These are phyloP conservation scores for Aphelenchoides bicaudatus DNA, from an alignment of 2,888 invertebrate genomes.

Conservation along the genomic window DNA sequence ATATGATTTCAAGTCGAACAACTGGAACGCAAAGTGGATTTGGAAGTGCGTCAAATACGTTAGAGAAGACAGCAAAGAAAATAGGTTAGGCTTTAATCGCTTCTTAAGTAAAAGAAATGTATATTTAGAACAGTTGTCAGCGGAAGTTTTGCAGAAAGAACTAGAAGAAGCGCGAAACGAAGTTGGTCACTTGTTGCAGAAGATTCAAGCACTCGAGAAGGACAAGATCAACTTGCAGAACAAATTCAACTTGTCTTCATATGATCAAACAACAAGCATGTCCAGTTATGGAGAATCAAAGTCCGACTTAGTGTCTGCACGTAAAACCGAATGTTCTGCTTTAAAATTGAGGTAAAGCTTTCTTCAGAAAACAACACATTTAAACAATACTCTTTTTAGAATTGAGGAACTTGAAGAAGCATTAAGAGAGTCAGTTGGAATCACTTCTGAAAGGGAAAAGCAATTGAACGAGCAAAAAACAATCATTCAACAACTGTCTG, in stretches of 20 bases:
- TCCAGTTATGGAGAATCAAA: neutral
- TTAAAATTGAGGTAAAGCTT: slow-evolving; percentile 25
- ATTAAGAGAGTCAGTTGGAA: slow-evolving; percentile 72
- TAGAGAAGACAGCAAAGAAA: slow-evolving; percentile 1
- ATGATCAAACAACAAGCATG: no score
- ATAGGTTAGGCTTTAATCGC: neutral
- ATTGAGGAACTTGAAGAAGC: slow-evolving; percentile 80
- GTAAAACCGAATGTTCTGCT: slow-evolving; percentile 16
- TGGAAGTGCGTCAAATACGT: no score
- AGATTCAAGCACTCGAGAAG: slow-evolving; percentile 62
- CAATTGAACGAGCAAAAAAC: slow-evolving; percentile 64
- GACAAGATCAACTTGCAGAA: slow-evolving; percentile 54
- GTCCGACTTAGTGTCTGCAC: neutral
- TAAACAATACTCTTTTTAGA: slow-evolving; percentile 51
- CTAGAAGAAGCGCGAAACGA: slow-evolving; percentile 59
- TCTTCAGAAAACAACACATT: slow-evolving; percentile 14
- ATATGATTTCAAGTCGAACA: no score
- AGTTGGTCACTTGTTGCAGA: slow-evolving; percentile 63
- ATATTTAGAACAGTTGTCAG: slow-evolving; percentile 11
- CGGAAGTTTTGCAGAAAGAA: slow-evolving; percentile 23
- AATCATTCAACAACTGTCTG: slow-evolving; percentile 59
- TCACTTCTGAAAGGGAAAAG: slow-evolving; percentile 66
- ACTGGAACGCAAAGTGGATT: no score
- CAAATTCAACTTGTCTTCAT: slow-evolving; percentile 23
- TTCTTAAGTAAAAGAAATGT: neutral